Evolutionary conservation across 2,797 vertebrate genomes (phyloP), one percentile per base, ranked within the genome.

Genomic region (Halcyon badia): DNA sequence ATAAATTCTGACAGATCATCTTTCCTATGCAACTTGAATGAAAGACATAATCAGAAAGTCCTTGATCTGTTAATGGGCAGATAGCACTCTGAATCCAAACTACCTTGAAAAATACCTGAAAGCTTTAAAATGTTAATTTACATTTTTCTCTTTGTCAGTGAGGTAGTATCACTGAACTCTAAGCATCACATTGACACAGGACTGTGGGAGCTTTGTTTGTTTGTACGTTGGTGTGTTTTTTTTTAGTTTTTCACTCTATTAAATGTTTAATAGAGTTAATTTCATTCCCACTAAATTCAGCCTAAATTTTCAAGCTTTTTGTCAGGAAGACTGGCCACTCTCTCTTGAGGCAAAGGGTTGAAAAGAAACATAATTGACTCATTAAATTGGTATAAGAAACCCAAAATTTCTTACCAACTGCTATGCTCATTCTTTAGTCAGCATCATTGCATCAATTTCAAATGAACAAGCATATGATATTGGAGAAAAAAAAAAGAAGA

Each of bases 11-110:
- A 79, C 77, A 86, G 70, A 94, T 54, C 60, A 48, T 77, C 73
- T 71, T 94, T 87, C 66, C 69, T 79, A 26, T 48, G 39, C 54
- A 95, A 70, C 42, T 79, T 83, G 54, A 90, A 41, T 82, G 75
- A 92, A 89, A 86, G 69, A 83, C 75, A 57, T 83, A 64, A 93
- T 89, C 87, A 93, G 71, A 66, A 93, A 70, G 60, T 75, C 61
- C 81, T 92, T 92, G 62, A 95, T 90, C 77, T 87, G 57, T 62
- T 94, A 95, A 94, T 52, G 26, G 65, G 41, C 61, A 89, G 91
- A 91, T 22, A 62, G 12, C 82, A 62, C 61, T 83, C 61, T 81
- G 91, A 92, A 89, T 79, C 49, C 46, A 79, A 76, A 83, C 77
- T 48, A 77, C 54, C 48, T 66, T 85, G 42, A 92, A 93, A 96